These are phyloP conservation scores for Pogona vitticeps DNA, from an alignment of 2,113 vertebrate genomes.

Conservation along the genomic window DNA sequence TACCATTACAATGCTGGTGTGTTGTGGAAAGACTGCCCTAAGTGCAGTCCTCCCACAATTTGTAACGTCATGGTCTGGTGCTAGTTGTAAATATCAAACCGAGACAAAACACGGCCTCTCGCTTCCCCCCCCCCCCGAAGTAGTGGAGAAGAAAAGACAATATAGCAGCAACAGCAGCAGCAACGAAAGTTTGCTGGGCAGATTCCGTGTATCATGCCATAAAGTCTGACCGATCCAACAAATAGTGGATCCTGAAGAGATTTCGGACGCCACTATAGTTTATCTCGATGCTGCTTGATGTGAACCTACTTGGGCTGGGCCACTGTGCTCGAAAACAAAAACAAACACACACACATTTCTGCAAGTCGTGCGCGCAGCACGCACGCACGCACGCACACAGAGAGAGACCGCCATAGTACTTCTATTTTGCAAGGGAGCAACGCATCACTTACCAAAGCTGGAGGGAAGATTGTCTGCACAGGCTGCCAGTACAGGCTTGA, in stretches of 20 bases:
- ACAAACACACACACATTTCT: slow-evolving; percentile 16
- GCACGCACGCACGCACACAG: not conserved
- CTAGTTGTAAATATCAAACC: slow-evolving; percentile 58
- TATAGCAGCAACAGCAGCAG: not conserved
- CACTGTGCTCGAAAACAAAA: slow-evolving; percentile 63
- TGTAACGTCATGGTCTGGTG: slow-evolving; percentile 47
- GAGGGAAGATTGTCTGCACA: slow-evolving; percentile 73
- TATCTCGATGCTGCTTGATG: slow-evolving; percentile 62
- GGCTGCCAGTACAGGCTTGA: slow-evolving; percentile 71
- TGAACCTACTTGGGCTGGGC: slow-evolving; percentile 66
- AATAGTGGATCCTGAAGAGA: slow-evolving; percentile 55
- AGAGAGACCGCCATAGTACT: slow-evolving; percentile 58
- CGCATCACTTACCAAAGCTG: slow-evolving; percentile 76
- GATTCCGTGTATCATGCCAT: slow-evolving; percentile 37
- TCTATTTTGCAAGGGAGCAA: slow-evolving; percentile 65
- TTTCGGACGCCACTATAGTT: slow-evolving; percentile 62
- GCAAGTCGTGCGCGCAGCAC: not conserved
- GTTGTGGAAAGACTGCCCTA: not conserved
- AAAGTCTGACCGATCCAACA: slow-evolving; percentile 51
- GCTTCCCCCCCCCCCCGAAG: not conserved
- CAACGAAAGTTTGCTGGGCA: slow-evolving; percentile 36
- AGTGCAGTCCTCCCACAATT: slow-evolving; percentile 53
- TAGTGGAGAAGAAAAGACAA: not conserved
- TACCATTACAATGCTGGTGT: no score
- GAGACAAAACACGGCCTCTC: slow-evolving; percentile 39